These are phyloP conservation scores for Spicauda simplicius DNA, from an alignment of 2,888 invertebrate species.

Conservation along the genomic window DNA sequence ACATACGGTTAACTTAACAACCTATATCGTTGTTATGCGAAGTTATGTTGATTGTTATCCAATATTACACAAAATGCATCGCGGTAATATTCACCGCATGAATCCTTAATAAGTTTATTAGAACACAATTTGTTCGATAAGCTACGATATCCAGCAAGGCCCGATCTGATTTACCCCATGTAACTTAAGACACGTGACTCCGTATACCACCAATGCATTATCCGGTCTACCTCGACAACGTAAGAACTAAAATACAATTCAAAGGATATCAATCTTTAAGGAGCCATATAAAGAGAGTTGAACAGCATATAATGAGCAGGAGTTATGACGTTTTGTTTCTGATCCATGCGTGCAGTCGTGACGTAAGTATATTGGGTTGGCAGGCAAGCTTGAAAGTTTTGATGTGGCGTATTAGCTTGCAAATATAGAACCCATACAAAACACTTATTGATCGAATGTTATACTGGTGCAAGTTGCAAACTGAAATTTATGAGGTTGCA, in stretches of 20 bases:
- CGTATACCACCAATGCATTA: constrained; percentile 55
- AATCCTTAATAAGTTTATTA: constrained; percentile 44
- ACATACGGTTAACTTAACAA: too few relatives aligned
- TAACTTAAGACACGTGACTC: constrained; percentile 67
- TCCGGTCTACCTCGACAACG: constrained; percentile 35
- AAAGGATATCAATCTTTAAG: constrained; percentile 8
- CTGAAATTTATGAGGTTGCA: constrained; percentile 79
- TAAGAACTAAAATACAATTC: neutral
- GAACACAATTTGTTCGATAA: constrained; percentile 47
- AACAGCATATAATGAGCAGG: constrained; percentile 10
- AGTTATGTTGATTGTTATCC: neutral
- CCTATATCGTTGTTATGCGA: neutral
- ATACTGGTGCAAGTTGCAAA: constrained; percentile 79
- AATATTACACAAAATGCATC: neutral
- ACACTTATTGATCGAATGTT: constrained; percentile 82
- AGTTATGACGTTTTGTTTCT: constrained; percentile 6
- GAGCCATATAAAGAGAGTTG: neutral
- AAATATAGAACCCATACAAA: constrained; percentile 83
- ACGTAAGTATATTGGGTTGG: constrained; percentile 70
- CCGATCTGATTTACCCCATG: constrained; percentile 62
- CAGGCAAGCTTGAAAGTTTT: constrained; percentile 71
- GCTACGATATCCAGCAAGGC: constrained; percentile 49
- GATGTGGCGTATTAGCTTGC: constrained; percentile 80
- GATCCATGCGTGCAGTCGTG: constrained; percentile 46
- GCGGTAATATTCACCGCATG: constrained; percentile 7